phyloP scores from a whole-genome alignment of 2,113 vertebrate species.

The Motacilla alba region DNA sequence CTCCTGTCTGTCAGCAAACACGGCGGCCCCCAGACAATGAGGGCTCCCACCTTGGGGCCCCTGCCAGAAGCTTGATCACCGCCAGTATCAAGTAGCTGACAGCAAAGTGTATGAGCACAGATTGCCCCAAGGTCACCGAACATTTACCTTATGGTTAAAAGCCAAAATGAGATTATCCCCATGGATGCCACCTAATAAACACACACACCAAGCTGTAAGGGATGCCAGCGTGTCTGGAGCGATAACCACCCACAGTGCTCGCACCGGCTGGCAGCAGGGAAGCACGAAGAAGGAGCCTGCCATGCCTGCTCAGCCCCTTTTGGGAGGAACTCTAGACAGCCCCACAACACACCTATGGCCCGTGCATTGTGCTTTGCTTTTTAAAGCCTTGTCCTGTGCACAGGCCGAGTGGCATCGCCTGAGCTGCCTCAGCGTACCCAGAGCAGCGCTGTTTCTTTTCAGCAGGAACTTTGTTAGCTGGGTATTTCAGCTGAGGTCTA shows the following conservation, averaged over 20 bases:
- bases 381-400: not conserved
- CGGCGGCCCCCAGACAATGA: not conserved
- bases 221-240: not conserved
- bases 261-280: not conserved
- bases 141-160: constrained; percentile 30
- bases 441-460: rapidly evolving
- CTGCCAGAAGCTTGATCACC: constrained; percentile 14
- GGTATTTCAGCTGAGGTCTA: not conserved
- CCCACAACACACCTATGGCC: rapidly evolving
- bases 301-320: not conserved
- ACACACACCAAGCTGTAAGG: not conserved
- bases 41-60: not conserved
- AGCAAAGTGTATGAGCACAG: not conserved
- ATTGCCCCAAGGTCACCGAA: not conserved
- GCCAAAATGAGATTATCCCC: constrained; percentile 54
- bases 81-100: constrained; percentile 9
- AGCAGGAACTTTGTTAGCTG: not conserved
- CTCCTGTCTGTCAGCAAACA: constrained; percentile 25
- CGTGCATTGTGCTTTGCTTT: not conserved
- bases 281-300: not conserved
- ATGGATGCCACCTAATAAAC: constrained; percentile 46
- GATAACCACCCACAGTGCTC: not conserved
- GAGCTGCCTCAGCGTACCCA: not conserved
- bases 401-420: rapidly evolving
- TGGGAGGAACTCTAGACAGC: not conserved